Conservation (phyloP, 2,113 vertebrate genomes). For the Podarcis cretensis region DNA sequence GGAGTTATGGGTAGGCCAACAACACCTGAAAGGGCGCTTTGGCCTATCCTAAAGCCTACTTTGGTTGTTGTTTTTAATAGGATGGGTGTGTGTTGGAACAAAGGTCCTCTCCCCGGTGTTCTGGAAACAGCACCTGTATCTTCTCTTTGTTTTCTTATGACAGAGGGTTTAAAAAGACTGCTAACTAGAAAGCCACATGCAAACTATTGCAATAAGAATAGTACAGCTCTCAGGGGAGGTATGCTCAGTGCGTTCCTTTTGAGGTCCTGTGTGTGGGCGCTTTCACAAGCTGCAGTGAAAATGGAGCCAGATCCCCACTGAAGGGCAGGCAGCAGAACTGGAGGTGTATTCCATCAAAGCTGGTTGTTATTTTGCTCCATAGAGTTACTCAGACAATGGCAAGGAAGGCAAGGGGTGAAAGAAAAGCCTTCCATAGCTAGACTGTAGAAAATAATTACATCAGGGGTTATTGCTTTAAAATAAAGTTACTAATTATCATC, state of each 20-base stretch:
- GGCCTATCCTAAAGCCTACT: not conserved
- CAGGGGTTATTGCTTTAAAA: too few relatives aligned
- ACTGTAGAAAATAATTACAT: too few relatives aligned
- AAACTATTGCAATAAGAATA: constrained; percentile 3
- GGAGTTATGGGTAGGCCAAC: not conserved
- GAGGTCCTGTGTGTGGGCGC: not conserved
- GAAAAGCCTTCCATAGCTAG: not conserved
- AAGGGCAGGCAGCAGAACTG: fast-evolving
- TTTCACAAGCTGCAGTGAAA: not conserved
- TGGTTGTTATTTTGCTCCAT: constrained; percentile 42
- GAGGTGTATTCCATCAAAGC: not conserved
- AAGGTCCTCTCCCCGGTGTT: not conserved
- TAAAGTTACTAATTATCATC: constrained; percentile 2
- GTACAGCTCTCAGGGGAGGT: not conserved
- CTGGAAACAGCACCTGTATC: not conserved
- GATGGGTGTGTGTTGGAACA: not conserved
- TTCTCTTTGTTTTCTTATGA: not conserved
- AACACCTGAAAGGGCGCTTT: not conserved
- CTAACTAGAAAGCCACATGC: not conserved
- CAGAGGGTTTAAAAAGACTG: constrained; percentile 10
- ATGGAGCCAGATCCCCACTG: fast-evolving
- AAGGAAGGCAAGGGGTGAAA: constrained; percentile 47
- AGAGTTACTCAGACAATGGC: constrained; percentile 61
- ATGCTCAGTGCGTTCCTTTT: not conserved
- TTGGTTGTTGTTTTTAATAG: too few relatives aligned